Percentiles rank a stretch among this genome's conserved stretches.
Evolutionary conservation across 2,797 vertebrate genomes (phyloP).

Genomic region (Esox masquinongy): DNA sequence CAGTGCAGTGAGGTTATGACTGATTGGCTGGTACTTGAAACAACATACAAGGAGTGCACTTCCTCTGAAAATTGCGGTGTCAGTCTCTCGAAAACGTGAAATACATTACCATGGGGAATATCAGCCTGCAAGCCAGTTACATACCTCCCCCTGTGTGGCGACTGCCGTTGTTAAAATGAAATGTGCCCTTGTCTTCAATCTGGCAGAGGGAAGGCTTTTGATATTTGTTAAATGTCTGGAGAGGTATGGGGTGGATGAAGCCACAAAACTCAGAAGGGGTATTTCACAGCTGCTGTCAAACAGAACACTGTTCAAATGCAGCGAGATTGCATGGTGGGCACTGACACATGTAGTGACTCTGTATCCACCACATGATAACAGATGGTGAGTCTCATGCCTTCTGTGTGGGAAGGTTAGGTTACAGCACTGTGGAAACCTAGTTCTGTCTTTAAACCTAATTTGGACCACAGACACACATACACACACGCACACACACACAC

Average conservation of each 20-base stretch:
- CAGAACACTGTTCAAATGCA: slow-evolving; percentile 52
- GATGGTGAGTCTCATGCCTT: slow-evolving; percentile 66
- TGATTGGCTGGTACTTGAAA: slow-evolving; percentile 33
- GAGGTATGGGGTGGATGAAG: no score
- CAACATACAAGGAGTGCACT: slow-evolving; percentile 1
- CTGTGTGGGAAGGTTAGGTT: slow-evolving; percentile 63
- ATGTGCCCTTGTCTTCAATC: not conserved
- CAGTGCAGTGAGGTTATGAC: slow-evolving; percentile 30
- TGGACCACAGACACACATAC: slow-evolving; percentile 39
- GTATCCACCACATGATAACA: slow-evolving; percentile 64
- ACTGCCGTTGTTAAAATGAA: not conserved
- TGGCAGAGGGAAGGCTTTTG: not conserved
- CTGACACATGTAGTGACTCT: slow-evolving; percentile 59
- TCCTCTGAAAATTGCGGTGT: slow-evolving; percentile 32
- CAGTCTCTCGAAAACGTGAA: slow-evolving; percentile 38
- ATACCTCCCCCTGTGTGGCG: not conserved
- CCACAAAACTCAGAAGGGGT: slow-evolving; percentile 25
- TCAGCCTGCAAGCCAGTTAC: slow-evolving; percentile 12
- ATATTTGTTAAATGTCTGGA: no score
- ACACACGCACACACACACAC: slow-evolving; percentile 13
- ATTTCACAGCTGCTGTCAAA: slow-evolving; percentile 62
- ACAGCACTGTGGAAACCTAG: slow-evolving; percentile 48
- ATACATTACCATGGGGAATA: slow-evolving; percentile 25
- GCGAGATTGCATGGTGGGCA: slow-evolving; percentile 59
- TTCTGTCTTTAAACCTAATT: slow-evolving; percentile 62